Evolutionary conservation across 2,888 invertebrate species (phyloP).

Genomic region (Ophioninae sp.): DNA sequence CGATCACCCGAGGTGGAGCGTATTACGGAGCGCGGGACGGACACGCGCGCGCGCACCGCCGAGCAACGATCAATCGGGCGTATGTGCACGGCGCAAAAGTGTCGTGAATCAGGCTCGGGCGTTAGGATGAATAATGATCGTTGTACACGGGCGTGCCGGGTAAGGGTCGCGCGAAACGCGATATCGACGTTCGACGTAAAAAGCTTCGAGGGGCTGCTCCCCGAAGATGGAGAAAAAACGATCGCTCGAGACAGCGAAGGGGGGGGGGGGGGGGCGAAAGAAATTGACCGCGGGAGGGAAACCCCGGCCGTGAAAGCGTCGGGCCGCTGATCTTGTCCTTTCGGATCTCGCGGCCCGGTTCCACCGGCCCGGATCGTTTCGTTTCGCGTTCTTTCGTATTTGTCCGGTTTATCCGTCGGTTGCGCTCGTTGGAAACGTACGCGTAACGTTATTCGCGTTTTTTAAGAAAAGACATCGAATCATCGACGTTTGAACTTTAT

Average conservation of each 20-base stretch:
- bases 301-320: background rate
- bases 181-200: slow-evolving; percentile 48
- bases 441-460: too few relatives aligned
- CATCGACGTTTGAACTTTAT: too few relatives aligned
- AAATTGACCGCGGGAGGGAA: slow-evolving; percentile 6
- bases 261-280: background rate
- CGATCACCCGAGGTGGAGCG: slow-evolving; percentile 40
- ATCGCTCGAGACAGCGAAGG: slow-evolving; percentile 15
- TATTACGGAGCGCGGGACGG: background rate
- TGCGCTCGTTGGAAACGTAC: too few relatives aligned
- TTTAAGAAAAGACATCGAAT: too few relatives aligned
- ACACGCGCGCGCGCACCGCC: background rate
- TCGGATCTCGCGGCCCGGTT: background rate
- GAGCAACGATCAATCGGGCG: slow-evolving; percentile 37
- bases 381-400: background rate
- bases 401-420: background rate
- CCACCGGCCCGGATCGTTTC: background rate
- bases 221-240: slow-evolving; percentile 24
- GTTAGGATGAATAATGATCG: slow-evolving; percentile 79
- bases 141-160: slow-evolving; percentile 62
- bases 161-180: slow-evolving; percentile 55
- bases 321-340: background rate
- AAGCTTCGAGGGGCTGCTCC: slow-evolving; percentile 4
- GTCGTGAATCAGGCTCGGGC: slow-evolving; percentile 64
- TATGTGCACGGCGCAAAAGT: slow-evolving; percentile 38